These are phyloP conservation scores for Tachina fera DNA, from an alignment of 2,888 invertebrate genomes.

Conservation along the genomic window DNA sequence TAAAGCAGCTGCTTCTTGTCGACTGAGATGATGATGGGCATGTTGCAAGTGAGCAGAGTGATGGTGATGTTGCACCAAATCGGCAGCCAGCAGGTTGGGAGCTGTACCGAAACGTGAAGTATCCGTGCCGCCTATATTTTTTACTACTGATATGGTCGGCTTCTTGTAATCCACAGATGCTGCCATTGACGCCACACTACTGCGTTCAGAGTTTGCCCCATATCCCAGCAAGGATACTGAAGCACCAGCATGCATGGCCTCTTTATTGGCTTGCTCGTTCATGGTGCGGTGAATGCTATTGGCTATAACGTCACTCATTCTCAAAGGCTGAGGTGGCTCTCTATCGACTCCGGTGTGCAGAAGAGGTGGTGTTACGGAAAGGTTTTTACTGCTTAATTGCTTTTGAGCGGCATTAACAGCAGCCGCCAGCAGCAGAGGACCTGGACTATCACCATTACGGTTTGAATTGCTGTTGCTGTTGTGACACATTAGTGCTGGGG, in stretches of 20 bases:
- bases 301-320: conserved; percentile 94
- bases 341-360: conserved; percentile 81
- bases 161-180: conserved; percentile 82
- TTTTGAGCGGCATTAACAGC: conserved; percentile 75
- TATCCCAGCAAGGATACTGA: conserved; percentile 72
- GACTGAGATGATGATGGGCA: conserved; percentile 80
- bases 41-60: conserved; percentile 76
- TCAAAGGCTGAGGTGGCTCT: conserved; percentile 86
- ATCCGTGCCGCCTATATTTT: conserved; percentile 84
- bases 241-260: conserved; percentile 77
- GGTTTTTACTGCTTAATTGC: conserved; percentile 73
- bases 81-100: conserved; percentile 80
- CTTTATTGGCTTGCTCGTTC: conserved; percentile 82
- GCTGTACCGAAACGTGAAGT: conserved; percentile 82
- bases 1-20: conserved; percentile 81
- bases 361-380: conserved; percentile 79
- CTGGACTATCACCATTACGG: conserved; percentile 84
- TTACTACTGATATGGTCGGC: conserved; percentile 85
- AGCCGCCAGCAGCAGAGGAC: conserved; percentile 79
- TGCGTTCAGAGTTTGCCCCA: conserved; percentile 82
- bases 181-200: conserved; percentile 74
- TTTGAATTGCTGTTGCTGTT: conserved; percentile 75
- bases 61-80: conserved; percentile 75
- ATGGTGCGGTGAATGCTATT: conserved; percentile 94
- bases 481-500: conserved; percentile 75